Evolutionary conservation across 2,113 vertebrate species (phyloP).

Genomic region (Pongo abelii): DNA sequence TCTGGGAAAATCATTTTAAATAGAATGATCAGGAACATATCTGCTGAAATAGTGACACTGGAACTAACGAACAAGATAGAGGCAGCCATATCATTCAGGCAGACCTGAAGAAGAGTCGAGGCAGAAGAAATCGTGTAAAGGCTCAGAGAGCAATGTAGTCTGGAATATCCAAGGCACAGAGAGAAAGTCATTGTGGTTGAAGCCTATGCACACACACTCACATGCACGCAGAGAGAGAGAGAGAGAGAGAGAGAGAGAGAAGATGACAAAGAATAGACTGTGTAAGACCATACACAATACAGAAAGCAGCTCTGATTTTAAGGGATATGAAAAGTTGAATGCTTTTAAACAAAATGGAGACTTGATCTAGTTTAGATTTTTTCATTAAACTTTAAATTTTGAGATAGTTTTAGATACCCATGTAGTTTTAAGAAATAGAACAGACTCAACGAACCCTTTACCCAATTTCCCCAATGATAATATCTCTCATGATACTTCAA

Average conservation of each 20-base stretch:
- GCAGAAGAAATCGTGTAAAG: not conserved
- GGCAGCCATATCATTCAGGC: not conserved
- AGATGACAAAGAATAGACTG: not conserved
- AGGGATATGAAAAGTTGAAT: not conserved
- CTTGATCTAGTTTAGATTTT: not conserved
- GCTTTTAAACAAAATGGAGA: not conserved
- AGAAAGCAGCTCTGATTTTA: not conserved
- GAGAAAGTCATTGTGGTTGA: not conserved
- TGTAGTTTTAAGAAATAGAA: not conserved
- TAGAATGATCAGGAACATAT: not conserved
- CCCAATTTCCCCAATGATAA: not conserved
- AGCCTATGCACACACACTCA: too few relatives aligned
- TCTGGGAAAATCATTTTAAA: not conserved
- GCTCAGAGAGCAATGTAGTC: not conserved
- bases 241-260: not conserved
- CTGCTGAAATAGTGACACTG: not conserved
- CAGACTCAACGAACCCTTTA: not conserved
- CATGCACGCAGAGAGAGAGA: not conserved
- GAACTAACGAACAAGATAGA: not conserved
- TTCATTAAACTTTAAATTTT: not conserved
- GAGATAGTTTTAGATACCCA: not conserved
- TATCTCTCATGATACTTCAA: not conserved
- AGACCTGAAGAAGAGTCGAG: not conserved
- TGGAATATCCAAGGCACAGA: not conserved
- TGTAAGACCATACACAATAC: not conserved